Evolutionary conservation across 1,140 invertebrate species (phyloP).

Genomic region (Lasaia peninsularis): DNA sequence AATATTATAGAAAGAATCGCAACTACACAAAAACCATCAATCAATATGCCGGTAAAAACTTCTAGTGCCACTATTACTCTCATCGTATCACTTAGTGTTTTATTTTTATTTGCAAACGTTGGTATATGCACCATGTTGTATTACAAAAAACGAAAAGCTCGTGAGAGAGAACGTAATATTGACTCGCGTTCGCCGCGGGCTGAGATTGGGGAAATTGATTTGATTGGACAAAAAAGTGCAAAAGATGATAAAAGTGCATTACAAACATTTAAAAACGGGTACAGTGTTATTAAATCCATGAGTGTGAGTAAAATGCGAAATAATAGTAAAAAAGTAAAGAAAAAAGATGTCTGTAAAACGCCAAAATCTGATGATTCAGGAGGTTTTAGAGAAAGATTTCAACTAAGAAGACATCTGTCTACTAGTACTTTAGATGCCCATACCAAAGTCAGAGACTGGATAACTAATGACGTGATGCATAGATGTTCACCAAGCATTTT

Average conservation of each 20-base stretch:
- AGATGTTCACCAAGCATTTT: constrained; percentile 83
- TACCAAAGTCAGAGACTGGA: constrained; percentile 91
- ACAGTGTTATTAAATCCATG: constrained; percentile 78
- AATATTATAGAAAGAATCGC: constrained; percentile 51
- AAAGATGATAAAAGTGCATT: constrained; percentile 65
- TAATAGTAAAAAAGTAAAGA: constrained; percentile 59
- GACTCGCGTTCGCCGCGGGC: constrained; percentile 60
- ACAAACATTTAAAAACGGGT: constrained; percentile 68
- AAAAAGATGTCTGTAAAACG: constrained; percentile 80
- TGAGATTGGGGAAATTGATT: constrained; percentile 60
- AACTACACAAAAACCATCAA: constrained; percentile 41
- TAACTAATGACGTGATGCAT: constrained; percentile 85
- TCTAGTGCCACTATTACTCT: constrained; percentile 81
- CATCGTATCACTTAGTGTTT: constrained; percentile 86
- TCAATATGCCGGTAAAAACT: constrained; percentile 54
- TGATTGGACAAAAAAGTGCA: constrained; percentile 64
- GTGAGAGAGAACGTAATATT: constrained; percentile 72
- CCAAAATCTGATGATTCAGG: constrained; percentile 79
- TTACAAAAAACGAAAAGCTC: constrained; percentile 82
- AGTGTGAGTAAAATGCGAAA: constrained; percentile 64
- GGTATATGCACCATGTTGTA: constrained; percentile 87
- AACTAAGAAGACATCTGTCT: constrained; percentile 84
- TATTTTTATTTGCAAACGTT: constrained; percentile 90
- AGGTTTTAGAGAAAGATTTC: constrained; percentile 79
- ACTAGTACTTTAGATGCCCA: constrained; percentile 89